Conservation (phyloP, 2,113 vertebrate genomes). For the Actenoides lindsayi region DNA sequence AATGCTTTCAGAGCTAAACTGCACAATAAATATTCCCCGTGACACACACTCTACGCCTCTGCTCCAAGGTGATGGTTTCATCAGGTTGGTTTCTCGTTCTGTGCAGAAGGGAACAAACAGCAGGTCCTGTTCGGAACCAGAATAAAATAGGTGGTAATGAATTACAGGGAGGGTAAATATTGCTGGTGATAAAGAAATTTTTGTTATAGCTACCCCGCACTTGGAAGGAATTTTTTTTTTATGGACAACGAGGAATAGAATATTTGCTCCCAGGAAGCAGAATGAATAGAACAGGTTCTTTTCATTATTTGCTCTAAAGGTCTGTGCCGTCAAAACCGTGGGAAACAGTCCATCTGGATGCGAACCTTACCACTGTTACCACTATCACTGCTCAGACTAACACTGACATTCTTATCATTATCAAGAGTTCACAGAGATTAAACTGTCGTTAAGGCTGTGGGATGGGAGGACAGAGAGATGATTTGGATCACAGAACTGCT, state of each 20-base stretch:
- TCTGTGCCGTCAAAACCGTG: conserved; percentile 32
- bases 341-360: conserved; percentile 69
- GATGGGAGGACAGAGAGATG: not conserved
- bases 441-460: not conserved
- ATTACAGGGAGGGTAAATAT: conserved; percentile 67
- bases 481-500: not conserved
- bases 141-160: conserved; percentile 52
- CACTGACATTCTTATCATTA: not conserved
- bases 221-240: conserved; percentile 24
- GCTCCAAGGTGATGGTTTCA: conserved; percentile 18
- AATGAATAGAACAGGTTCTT: conserved; percentile 51
- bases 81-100: not conserved
- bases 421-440: conserved; percentile 24
- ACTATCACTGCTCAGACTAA: not conserved
- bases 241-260: not conserved
- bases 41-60: not conserved
- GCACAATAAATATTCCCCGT: not conserved
- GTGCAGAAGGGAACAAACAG: conserved; percentile 63
- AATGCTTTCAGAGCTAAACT: conserved; percentile 2
- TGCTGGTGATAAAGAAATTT: conserved; percentile 39
- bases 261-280: conserved; percentile 72
- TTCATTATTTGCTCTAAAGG: conserved; percentile 41
- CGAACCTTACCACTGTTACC: not conserved
- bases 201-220: conserved; percentile 35
- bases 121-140: not conserved